A percentile compares a stretch with the other conserved stretches of the same genome.
Conservation (phyloP, 2,888 invertebrate species). For the Campoplex nolae region DNA sequence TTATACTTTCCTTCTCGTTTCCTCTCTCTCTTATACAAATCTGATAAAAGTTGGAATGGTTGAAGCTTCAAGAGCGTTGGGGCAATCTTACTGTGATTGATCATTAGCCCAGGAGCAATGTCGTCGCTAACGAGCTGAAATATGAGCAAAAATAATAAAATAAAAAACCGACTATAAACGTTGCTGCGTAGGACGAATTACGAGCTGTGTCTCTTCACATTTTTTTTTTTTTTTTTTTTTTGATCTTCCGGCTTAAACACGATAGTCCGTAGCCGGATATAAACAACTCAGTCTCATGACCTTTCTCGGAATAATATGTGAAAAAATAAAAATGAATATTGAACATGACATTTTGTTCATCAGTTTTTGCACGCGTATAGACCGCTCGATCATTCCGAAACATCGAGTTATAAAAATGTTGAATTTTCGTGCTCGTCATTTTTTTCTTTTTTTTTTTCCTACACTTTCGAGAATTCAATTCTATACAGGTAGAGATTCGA, state of each 20-base stretch:
- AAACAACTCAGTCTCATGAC: constrained; percentile 1
- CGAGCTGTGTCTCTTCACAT: constrained; percentile 10
- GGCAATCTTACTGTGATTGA: constrained; percentile 2
- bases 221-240: background rate
- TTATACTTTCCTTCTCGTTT: background rate
- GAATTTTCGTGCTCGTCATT: background rate
- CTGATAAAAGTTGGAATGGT: background rate
- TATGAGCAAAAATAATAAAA: background rate
- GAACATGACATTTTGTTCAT: background rate
- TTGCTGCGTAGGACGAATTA: constrained; percentile 32
- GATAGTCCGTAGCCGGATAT: constrained; percentile 21
- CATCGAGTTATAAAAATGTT: background rate
- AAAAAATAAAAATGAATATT: background rate
- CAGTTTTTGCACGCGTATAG: background rate
- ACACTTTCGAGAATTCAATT: background rate
- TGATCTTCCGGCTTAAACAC: constrained; percentile 22
- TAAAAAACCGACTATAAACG: background rate
- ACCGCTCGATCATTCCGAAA: background rate
- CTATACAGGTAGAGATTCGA: background rate
- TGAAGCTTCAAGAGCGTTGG: background rate
- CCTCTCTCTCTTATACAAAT: background rate
- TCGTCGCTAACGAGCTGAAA: background rate
- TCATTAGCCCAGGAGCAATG: background rate
- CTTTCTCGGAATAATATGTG: constrained; percentile 15
- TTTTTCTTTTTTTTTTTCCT: background rate